phyloP scores from a whole-genome alignment of 2,888 invertebrate genomes.

The Bursaphelenchus okinawaensis region DNA sequence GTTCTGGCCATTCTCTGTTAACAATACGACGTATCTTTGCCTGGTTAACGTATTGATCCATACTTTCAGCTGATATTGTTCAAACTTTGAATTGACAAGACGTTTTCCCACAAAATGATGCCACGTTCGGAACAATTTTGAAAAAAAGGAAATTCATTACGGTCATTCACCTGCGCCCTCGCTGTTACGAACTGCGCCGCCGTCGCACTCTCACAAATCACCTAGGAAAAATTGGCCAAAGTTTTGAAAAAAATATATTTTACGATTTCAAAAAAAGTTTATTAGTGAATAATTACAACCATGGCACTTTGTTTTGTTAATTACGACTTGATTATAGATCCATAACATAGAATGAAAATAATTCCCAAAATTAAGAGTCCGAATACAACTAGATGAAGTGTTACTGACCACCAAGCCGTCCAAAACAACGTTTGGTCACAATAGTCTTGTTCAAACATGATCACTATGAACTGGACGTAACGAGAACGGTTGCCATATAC shows the following conservation, averaged over 20 bases:
- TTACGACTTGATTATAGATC: constrained; percentile 14
- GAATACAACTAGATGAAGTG: constrained; percentile 31
- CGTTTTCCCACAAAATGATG: no score
- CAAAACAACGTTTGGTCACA: constrained; percentile 35
- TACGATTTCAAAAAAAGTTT: no score
- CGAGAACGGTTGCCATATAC: constrained; percentile 40
- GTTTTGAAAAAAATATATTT: no score
- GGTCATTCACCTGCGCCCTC: no score
- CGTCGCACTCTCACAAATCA: no score
- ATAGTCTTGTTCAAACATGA: constrained; percentile 40
- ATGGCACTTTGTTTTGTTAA: neutral
- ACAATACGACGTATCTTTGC: neutral
- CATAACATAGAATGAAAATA: constrained; percentile 37
- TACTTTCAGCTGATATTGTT: no score
- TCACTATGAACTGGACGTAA: constrained; percentile 42
- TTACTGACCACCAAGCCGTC: constrained; percentile 33
- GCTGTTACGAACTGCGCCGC: no score
- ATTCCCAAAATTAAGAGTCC: constrained; percentile 25
- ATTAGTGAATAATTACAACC: constrained; percentile 2
- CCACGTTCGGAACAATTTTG: no score
- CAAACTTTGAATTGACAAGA: no score
- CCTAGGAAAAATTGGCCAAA: no score
- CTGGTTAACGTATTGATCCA: neutral
- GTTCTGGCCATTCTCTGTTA: neutral
- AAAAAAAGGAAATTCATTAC: no score